phyloP scores from a whole-genome alignment of 1,140 invertebrate genomes.

The Brachionus plicatilis region DNA sequence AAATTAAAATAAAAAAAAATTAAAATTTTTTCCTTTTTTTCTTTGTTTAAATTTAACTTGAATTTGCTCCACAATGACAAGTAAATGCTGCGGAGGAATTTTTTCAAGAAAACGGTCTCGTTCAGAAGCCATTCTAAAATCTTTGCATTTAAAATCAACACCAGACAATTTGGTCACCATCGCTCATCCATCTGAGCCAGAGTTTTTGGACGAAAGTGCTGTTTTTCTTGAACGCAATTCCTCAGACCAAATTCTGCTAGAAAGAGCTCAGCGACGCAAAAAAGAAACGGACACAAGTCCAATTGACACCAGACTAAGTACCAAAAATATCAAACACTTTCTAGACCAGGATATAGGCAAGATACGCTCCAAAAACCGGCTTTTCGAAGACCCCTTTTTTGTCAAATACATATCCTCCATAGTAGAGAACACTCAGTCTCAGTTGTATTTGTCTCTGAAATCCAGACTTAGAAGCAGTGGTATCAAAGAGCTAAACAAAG shows the following conservation, averaged over 20 bases:
- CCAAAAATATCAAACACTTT: background rate
- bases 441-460: conserved; percentile 20
- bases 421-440: conserved; percentile 28
- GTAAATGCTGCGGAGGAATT: background rate
- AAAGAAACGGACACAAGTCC: background rate
- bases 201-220: background rate
- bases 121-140: background rate
- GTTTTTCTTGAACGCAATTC: background rate
- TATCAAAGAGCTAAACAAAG: conserved; percentile 22
- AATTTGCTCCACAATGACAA: background rate
- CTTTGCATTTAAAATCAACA: background rate
- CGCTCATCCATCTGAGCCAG: background rate
- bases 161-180: background rate
- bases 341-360: background rate
- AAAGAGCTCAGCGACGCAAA: background rate
- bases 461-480: background rate
- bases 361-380: background rate
- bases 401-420: conserved; percentile 22
- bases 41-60: background rate
- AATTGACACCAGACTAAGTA: background rate
- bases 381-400: conserved; percentile 32
- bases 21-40: background rate
- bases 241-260: background rate
- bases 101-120: background rate
- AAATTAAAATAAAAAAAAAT: background rate